Percentiles rank a stretch among this genome's conserved stretches.
phyloP scores from a whole-genome alignment of 2,888 invertebrate species.

The Zygothrica quintamaculata region DNA sequence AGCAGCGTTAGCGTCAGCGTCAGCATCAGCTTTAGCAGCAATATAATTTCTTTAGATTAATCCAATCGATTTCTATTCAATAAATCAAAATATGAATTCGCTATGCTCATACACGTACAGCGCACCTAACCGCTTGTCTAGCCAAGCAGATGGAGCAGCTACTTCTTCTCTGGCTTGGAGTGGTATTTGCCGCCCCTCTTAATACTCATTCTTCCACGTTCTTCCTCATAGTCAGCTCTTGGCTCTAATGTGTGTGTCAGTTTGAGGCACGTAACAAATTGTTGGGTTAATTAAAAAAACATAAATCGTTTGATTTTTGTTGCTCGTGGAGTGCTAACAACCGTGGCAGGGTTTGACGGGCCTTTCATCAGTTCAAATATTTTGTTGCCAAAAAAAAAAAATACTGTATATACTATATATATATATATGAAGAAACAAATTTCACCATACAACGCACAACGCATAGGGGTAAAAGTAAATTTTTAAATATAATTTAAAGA shows the following conservation, averaged over 20 bases:
- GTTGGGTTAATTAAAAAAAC: conserved; percentile 84
- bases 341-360: conserved; percentile 65
- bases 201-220: conserved; percentile 2
- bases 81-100: conserved; percentile 82
- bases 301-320: conserved; percentile 82
- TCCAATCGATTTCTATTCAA: conserved; percentile 82
- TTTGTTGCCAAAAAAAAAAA: conserved; percentile 43
- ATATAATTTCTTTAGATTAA: conserved; percentile 76
- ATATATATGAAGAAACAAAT: conserved; percentile 30
- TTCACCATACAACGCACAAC: conserved; percentile 46
- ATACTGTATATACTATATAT: not conserved
- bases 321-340: conserved; percentile 60
- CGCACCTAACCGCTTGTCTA: conserved; percentile 56
- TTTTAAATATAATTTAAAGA: too few relatives aligned
- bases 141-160: conserved; percentile 43
- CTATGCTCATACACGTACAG: conserved; percentile 69
- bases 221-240: not conserved
- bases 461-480: conserved; percentile 12
- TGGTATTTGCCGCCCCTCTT: conserved; percentile 21
- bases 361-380: conserved; percentile 65
- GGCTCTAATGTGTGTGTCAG: conserved; percentile 49
- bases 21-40: conserved; percentile 53
- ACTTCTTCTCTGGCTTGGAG: conserved; percentile 40
- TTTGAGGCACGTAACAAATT: conserved; percentile 83
- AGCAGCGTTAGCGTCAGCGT: conserved; percentile 29